phyloP scores from a whole-genome alignment of 2,113 vertebrate genomes.

The Coracopsis vasa region DNA sequence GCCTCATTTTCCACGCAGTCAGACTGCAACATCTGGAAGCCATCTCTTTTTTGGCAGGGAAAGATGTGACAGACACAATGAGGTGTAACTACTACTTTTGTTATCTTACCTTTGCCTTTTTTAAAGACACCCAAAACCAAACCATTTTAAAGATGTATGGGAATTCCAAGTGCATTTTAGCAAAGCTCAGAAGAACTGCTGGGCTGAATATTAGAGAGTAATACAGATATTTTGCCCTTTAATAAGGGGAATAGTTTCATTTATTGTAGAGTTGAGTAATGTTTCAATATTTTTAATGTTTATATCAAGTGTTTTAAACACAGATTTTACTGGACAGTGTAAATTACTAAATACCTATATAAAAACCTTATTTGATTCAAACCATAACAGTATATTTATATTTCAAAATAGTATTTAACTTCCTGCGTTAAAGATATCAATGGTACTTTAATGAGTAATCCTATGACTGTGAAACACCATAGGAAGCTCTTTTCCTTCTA shows the following conservation, averaged over 20 bases:
- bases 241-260: not conserved
- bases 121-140: not conserved
- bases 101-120: not conserved
- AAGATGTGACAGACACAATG: not conserved
- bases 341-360: not conserved
- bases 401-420: not conserved
- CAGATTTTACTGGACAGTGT: not conserved
- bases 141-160: not conserved
- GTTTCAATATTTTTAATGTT: not conserved
- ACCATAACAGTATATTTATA: not conserved
- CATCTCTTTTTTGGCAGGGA: conserved; percentile 37
- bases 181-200: not conserved
- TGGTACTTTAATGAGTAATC: not conserved
- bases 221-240: not conserved
- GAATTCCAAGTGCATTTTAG: not conserved
- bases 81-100: conserved; percentile 33
- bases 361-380: not conserved
- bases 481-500: not conserved
- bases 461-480: not conserved
- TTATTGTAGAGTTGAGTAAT: not conserved
- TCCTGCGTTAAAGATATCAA: not conserved
- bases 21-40: conserved; percentile 55
- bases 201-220: not conserved
- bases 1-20: not conserved
- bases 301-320: not conserved